A percentile compares a stretch with the other conserved stretches of the same genome.
These are phyloP conservation scores for Drosophila cracens DNA, from an alignment of 2,888 invertebrate genomes.

Conservation along the genomic window DNA sequence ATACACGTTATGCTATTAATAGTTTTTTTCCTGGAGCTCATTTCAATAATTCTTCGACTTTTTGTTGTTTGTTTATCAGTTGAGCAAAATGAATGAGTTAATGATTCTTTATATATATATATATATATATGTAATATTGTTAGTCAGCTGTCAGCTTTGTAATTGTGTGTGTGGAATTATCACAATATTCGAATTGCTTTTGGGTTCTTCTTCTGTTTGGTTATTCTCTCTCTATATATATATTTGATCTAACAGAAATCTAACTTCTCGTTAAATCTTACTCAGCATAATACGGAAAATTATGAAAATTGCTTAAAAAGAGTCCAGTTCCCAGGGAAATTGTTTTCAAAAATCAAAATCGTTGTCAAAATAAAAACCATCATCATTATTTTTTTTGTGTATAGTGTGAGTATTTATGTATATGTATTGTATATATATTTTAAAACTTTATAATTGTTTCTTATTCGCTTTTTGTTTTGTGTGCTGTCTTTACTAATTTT, in stretches of 20 bases:
- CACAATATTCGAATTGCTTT: conserved; percentile 75
- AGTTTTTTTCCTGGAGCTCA: conserved; percentile 66
- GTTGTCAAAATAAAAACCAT: conserved; percentile 57
- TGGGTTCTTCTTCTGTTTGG: conserved; percentile 45
- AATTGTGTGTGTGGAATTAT: conserved; percentile 63
- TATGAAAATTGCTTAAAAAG: not conserved
- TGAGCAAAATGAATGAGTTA: conserved; percentile 80
- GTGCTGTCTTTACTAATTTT: conserved; percentile 73
- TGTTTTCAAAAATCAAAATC: conserved; percentile 1
- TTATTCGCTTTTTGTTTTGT: conserved; percentile 47
- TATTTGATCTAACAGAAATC: conserved; percentile 30
- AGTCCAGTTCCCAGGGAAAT: conserved; percentile 4
- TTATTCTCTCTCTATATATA: not conserved
- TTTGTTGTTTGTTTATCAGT: conserved; percentile 39
- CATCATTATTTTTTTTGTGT: conserved; percentile 37
- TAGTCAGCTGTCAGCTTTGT: conserved; percentile 27
- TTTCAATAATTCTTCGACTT: conserved; percentile 28
- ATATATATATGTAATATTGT: conserved; percentile 1
- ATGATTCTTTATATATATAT: conserved; percentile 50
- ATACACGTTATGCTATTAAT: conserved; percentile 83
- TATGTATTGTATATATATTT: conserved; percentile 58
- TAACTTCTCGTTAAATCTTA: conserved; percentile 10
- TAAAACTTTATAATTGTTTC: conserved; percentile 72
- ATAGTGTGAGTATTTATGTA: conserved; percentile 70
- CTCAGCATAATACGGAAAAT: conserved; percentile 10